Conservation (phyloP, 2,113 vertebrate species). For the Rhizomys pruinosus region DNA sequence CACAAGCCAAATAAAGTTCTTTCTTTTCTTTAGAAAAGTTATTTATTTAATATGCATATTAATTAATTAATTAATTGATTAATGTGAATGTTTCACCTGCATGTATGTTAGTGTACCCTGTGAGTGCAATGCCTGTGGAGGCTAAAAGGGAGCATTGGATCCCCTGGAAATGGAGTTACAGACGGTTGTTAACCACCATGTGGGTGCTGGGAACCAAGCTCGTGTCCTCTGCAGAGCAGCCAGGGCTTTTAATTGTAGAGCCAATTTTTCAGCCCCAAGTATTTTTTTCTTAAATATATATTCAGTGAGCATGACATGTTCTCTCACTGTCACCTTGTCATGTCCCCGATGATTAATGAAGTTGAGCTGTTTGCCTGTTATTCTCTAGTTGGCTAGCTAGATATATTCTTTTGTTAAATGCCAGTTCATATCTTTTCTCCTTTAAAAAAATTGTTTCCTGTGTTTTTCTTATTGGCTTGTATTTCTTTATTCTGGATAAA, state of each 20-base stretch:
- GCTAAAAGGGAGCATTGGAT: too few species aligned
- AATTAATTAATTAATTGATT: too few species aligned
- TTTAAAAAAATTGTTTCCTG: neutral
- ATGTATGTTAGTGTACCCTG: too few species aligned
- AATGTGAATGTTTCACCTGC: too few species aligned
- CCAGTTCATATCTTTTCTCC: neutral
- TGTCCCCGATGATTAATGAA: neutral
- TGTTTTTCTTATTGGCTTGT: constrained; percentile 22
- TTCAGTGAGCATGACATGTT: neutral
- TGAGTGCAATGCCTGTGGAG: too few species aligned
- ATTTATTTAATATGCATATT: too few species aligned
- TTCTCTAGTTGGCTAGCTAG: neutral
- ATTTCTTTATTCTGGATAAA: constrained; percentile 42
- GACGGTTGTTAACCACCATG: too few species aligned
- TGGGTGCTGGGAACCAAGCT: too few species aligned
- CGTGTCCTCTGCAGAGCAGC: too few species aligned
- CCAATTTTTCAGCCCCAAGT: too few species aligned
- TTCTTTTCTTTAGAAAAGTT: neutral
- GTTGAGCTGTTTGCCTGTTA: neutral
- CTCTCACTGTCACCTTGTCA: neutral
- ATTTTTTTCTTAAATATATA: neutral
- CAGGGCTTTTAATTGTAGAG: too few species aligned
- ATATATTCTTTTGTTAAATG: neutral
- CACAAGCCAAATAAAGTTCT: neutral
- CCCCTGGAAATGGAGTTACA: too few species aligned